These are phyloP conservation scores for Herpailurus yagouaroundi DNA, from an alignment of 2,113 vertebrate genomes.

Conservation along the genomic window DNA sequence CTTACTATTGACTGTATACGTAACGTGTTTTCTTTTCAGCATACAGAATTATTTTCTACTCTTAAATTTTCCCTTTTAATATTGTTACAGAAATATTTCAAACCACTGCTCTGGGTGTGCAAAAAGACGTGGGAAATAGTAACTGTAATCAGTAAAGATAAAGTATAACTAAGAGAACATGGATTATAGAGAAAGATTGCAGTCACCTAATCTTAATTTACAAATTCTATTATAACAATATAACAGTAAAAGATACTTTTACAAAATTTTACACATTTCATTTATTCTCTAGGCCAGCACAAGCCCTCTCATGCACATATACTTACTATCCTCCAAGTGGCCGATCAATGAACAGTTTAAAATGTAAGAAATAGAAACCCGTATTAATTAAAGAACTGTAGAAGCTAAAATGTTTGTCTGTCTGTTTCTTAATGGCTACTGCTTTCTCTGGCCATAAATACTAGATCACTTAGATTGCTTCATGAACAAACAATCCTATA, in stretches of 20 bases:
- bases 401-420: not conserved
- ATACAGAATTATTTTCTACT: constrained; percentile 38
- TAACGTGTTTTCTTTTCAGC: constrained; percentile 38
- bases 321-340: not conserved
- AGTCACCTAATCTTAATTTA: not conserved
- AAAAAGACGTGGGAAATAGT: constrained; percentile 47
- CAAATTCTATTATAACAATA: constrained; percentile 20
- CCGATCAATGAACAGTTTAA: not conserved
- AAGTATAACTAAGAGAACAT: not conserved
- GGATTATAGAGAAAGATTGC: not conserved
- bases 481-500: not conserved
- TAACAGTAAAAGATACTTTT: not conserved
- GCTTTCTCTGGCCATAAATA: not conserved
- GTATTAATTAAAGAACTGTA: not conserved
- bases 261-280: not conserved
- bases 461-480: not conserved
- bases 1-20: constrained; percentile 38
- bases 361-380: not conserved
- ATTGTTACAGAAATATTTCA: not conserved
- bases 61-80: constrained; percentile 61
- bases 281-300: not conserved
- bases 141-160: constrained; percentile 48
- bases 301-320: accelerated
- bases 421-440: not conserved
- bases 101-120: constrained; percentile 29